Conservation (phyloP, 1,140 invertebrate genomes). For the Bombus confusus region DNA sequence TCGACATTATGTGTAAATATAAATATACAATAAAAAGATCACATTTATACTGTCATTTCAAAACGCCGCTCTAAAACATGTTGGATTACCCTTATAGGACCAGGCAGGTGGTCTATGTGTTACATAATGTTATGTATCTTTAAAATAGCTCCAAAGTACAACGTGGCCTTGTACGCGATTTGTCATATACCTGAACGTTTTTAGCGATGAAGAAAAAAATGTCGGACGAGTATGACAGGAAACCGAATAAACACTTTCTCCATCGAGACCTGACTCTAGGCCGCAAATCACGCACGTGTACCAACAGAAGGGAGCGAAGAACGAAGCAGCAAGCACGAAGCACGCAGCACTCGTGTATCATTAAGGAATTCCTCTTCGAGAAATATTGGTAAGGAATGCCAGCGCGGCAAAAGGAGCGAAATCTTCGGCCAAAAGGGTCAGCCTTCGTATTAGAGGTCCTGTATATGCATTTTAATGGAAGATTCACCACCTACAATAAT, state of each 20-base stretch:
- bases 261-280: not conserved
- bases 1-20: too few relatives aligned
- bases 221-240: not conserved
- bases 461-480: conserved; percentile 20
- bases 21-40: too few relatives aligned
- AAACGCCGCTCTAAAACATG: not conserved
- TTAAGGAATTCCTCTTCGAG: conserved; percentile 36
- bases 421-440: conserved; percentile 1
- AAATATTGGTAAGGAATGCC: conserved; percentile 29
- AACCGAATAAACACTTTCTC: conserved; percentile 26
- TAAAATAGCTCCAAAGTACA: not conserved
- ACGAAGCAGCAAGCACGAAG: not conserved
- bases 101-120: not conserved
- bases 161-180: not conserved
- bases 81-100: not conserved
- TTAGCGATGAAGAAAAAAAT: not conserved
- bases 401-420: not conserved
- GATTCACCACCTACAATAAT: conserved; percentile 29
- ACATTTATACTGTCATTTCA: not conserved
- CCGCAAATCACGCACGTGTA: conserved; percentile 7
- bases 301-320: not conserved
- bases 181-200: not conserved
- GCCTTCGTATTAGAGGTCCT: conserved; percentile 14
- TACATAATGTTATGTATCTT: not conserved
- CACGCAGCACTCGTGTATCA: conserved; percentile 32